Evolutionary conservation across 2,888 invertebrate species (phyloP), one percentile per base, ranked within the genome.

Genomic region (Cephalotes varians): DNA sequence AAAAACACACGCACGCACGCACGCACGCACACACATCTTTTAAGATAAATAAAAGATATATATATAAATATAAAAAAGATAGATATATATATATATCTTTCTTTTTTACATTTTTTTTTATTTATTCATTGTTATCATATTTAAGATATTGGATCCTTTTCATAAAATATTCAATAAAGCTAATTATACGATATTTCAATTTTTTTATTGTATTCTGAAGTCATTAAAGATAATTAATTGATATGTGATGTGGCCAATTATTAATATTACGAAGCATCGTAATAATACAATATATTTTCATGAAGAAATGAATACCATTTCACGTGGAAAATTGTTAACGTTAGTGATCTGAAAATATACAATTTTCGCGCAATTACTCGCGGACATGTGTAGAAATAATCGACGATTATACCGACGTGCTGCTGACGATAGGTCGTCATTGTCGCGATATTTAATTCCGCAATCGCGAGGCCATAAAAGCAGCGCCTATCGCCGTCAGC

Each of bases 401-500:
- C 67, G 65, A 37, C 31, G 31, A 58, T 58, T 40, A 21, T n/a
- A 44, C 44, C n/a, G 18, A 34, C 34, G 49, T 18, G 18, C 40
- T 44, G 31, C 31, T 44, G 31, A 71, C 40, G 25, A 49, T 64
- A 49, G 12, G 28, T 74, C 64, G 54, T 37, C 37, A n/a, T 74
- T 47, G 21, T 60, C 18, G 40, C 10, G 65, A 60, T 44, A 25
- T 54, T 81, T 72, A 83, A 86, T 87, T 82, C 56, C 64, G 54
- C 81, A 72, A 85, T 87, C 74, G 49, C 62, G 47, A 56, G 10
- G 47, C 12, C 31, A 69, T 77, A 76, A 82, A 79, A 69, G 74
- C 54, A 64, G 71, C 69, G 62, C 65, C 74, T 79, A 87, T 87
- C 79, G 64, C 69, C 77, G 85, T 69, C 81, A 79, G 56, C 82